Percentiles rank a stretch among this genome's conserved stretches.
Evolutionary conservation across 2,797 vertebrate genomes (phyloP).

Genomic region (Nothura maculosa): DNA sequence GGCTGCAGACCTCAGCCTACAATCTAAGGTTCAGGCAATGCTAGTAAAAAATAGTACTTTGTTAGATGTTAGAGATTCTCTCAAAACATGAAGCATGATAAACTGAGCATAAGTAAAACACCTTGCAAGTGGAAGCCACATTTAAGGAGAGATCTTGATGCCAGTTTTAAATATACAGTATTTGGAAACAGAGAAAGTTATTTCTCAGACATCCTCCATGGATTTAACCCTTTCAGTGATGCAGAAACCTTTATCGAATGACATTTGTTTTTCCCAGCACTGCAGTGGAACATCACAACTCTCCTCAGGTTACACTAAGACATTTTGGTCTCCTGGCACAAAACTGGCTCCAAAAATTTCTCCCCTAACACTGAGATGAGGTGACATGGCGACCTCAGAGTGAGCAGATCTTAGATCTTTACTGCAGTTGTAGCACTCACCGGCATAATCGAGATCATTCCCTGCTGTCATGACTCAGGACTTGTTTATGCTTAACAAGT

Average conservation of each 20-base stretch:
- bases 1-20: background rate
- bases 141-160: slow-evolving; percentile 6
- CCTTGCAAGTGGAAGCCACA: slow-evolving; percentile 20
- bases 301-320: slow-evolving; percentile 45
- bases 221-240: slow-evolving; percentile 33
- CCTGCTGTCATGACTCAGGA: background rate
- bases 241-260: background rate
- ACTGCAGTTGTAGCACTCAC: background rate
- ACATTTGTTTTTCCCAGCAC: slow-evolving; percentile 55
- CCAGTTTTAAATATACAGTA: slow-evolving; percentile 12
- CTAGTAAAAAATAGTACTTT: slow-evolving; percentile 54
- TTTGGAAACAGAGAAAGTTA: background rate
- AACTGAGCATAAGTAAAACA: slow-evolving; percentile 35
- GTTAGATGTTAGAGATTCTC: slow-evolving; percentile 29
- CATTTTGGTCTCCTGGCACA: slow-evolving; percentile 32
- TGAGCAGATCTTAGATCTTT: slow-evolving; percentile 37
- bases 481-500: background rate
- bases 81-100: slow-evolving; percentile 36
- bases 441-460: background rate
- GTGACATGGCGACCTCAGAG: slow-evolving; percentile 39
- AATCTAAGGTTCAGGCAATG: background rate
- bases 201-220: background rate
- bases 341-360: slow-evolving; percentile 46
- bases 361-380: slow-evolving; percentile 42
- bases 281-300: slow-evolving; percentile 38